Evolutionary conservation across 2,113 vertebrate species (phyloP), one percentile per base, ranked within the genome.

Genomic region (Sylvicapra grimmia): DNA sequence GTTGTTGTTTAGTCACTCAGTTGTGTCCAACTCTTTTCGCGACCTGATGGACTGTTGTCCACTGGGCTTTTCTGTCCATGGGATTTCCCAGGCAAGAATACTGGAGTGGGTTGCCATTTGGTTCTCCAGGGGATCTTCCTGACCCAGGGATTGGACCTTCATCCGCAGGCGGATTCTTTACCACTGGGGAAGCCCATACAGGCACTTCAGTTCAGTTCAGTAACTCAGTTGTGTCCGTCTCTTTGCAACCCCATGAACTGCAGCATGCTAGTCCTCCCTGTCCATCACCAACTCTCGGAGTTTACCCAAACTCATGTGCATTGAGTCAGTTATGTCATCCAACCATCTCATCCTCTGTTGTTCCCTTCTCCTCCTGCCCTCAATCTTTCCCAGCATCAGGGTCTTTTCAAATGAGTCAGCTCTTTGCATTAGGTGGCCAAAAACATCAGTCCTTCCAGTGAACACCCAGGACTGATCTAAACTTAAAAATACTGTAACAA

Each of bases 191-290:
- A 72, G n/a, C 65, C n/a, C 65, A 36, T 36, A 36, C 1, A 36
- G 65, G 65, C 18, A 79, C 31, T 90, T 83, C 65, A 68, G 65
- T 21, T 65, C 31, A 65, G 31, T 33, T 68, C 33, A 68, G n/a
- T 68, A 0, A 2, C n/a, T 68, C 65, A 36, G n/a, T 36, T 4
- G 1, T 68, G 65, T 36, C 65, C 1, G 2, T 11, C 33, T 68
- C n/a, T 36, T 36, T 36, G n/a, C 1, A 1, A 36, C 18, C 8
- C 33, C 33, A 11, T 68, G 65, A 68, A 36, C 33, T 0, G 0
- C 33, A 68, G 16, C 33, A 65, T 0, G 0, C 63, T 1, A n/a
- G 65, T 4, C 33, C 65, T 68, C 65, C 33, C n/a, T 68, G 8
- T 68, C 65, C 33, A 68, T 68, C 18, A 68, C n/a, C n/a, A 68